These are phyloP conservation scores for Lumbricus terrestris DNA, from an alignment of 2,888 invertebrate genomes.

Conservation along the genomic window DNA sequence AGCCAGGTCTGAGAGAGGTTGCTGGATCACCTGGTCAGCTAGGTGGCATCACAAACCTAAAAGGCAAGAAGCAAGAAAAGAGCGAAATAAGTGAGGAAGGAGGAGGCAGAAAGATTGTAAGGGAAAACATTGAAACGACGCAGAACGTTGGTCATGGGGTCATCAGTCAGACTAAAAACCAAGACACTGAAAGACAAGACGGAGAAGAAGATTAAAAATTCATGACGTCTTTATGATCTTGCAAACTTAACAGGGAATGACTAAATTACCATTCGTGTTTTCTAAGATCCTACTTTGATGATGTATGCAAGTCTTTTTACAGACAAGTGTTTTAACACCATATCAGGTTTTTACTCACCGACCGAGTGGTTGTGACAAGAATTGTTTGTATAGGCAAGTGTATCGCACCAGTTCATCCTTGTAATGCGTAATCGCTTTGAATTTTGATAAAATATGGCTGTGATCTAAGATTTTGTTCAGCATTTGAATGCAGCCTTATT, in stretches of 20 bases:
- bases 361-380: background rate
- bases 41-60: background rate
- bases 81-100: background rate
- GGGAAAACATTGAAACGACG: background rate
- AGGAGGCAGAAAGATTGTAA: background rate
- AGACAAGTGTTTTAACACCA: background rate
- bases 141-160: background rate
- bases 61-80: background rate
- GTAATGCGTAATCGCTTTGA: background rate
- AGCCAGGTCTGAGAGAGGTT: background rate
- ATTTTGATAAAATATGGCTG: background rate
- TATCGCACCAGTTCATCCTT: background rate
- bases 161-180: background rate
- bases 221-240: background rate
- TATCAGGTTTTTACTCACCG: background rate
- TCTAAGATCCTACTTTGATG: background rate
- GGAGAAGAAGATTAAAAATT: background rate
- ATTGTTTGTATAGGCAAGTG: background rate
- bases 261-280: background rate
- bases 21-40: conserved; percentile 8
- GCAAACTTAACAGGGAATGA: background rate
- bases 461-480: background rate
- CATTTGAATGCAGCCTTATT: background rate
- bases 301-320: background rate
- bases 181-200: background rate